Percentiles rank a stretch among this genome's conserved stretches.
These are phyloP conservation scores for Chromoteleia sp. DNA, from an alignment of 2,888 invertebrate genomes.

Conservation along the genomic window DNA sequence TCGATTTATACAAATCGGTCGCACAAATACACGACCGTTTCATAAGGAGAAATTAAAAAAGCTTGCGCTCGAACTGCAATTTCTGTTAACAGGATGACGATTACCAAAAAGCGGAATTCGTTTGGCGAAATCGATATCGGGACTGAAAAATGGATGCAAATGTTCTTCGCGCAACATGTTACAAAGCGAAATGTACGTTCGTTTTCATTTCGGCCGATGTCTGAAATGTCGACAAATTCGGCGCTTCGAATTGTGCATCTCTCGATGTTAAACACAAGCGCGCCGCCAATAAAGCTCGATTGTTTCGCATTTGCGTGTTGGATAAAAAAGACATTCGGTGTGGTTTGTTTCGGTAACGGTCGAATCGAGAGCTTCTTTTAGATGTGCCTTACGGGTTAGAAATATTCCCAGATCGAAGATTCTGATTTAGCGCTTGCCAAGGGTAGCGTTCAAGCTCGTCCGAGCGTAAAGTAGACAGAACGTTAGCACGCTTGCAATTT, in stretches of 20 bases:
- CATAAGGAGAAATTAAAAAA: too few relatives aligned
- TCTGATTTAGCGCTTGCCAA: conserved; percentile 40
- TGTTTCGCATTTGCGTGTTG: conserved; percentile 19
- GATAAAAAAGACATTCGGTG: conserved; percentile 26
- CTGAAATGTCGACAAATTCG: conserved; percentile 33
- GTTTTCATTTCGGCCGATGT: conserved; percentile 15
- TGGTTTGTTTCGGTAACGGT: conserved; percentile 26
- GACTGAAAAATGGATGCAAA: conserved; percentile 18
- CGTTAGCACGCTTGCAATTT: conserved; percentile 50
- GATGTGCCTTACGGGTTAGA: conserved; percentile 19
- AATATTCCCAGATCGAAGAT: conserved; percentile 26
- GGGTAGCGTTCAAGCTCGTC: conserved; percentile 47
- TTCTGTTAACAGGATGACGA: conserved; percentile 9
- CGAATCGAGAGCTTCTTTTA: conserved; percentile 28
- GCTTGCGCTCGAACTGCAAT: too few relatives aligned
- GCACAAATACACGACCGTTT: too few relatives aligned
- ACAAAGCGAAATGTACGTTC: conserved; percentile 12
- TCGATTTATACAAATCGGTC: too few relatives aligned
- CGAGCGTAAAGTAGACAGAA: conserved; percentile 52
- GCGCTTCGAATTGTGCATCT: conserved; percentile 9
- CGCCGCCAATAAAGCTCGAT: conserved; percentile 32
- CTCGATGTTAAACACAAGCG: conserved; percentile 32
- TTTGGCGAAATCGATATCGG: conserved; percentile 6
- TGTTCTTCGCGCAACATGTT: conserved; percentile 4
- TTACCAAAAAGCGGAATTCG: conserved; percentile 16